Base-by-base conservation (phyloP, 2,797 vertebrate species). In the Trachops cirrhosus region DNA sequence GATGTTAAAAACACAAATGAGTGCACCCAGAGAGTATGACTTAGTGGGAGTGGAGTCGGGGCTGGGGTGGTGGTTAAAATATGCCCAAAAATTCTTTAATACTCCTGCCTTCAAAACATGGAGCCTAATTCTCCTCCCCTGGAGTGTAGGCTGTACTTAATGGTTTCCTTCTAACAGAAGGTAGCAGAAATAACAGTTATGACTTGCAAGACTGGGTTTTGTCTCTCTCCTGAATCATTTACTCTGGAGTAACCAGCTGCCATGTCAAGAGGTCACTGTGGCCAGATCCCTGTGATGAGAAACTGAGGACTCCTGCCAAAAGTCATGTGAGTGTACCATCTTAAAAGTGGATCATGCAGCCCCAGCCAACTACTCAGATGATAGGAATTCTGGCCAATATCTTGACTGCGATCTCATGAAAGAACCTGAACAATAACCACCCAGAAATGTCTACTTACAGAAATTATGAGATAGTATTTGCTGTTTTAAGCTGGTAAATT, bases 1-100 rank as follows among this genome's bases (percentile, higher is more conserved):
- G 9, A 77, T 82, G 41, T 78, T 75, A 91, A 86, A 88, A 96
- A 92, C 50, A 64, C 68, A 93, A 71, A 84, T 86, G 50, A 92
- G 11, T 41, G 91, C 1, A 94, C 16, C 7, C 52, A 90, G 22
- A 52, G 18, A 77, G 19, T 29, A n/a, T 91, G 50, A 93, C 16
- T 89, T n/a, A 77, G 26, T 29, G 59, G 9, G 12, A 78, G 2
- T 92, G 34, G 32, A 87, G 44, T 73, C 9, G 32, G 29, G 34
- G 1, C 22, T 50, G 62, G 9, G 15, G 14, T 41, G 21, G 16
- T 83, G 19, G 59, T 57, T 52, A 73, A 90, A 91, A 29, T 73
- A 89, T 1, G 12, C 26, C 52, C n/a, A 67, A 22, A 91, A 50
- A 85, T 77, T 80, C 32, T 94, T 86, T 70, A 74, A 73, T 8